phyloP scores from a whole-genome alignment of 2,113 vertebrate species.

The Brachyhypopomus gauderio region DNA sequence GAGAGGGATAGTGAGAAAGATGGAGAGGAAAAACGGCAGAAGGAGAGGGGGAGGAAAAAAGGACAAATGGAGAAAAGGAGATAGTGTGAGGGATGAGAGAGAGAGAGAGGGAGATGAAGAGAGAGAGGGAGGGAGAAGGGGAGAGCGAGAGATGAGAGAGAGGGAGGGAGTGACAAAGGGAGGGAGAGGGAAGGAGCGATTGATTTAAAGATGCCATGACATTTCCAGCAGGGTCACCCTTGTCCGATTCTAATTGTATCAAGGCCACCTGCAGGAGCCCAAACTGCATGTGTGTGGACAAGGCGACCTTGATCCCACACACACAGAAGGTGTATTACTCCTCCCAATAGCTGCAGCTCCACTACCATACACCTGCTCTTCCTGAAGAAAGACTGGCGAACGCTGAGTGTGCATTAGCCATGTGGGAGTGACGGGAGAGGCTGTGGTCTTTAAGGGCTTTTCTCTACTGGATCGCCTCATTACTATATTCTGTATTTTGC shows the following conservation, averaged over 20 bases:
- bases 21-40: constrained; percentile 55
- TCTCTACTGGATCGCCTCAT: not conserved
- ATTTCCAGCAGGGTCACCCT: too few relatives aligned
- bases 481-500: not conserved
- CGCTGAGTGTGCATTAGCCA: too few relatives aligned
- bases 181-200: not conserved
- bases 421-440: too few relatives aligned
- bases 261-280: too few relatives aligned
- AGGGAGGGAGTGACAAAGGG: not conserved
- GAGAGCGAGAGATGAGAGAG: not conserved
- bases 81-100: constrained; percentile 32
- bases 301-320: too few relatives aligned
- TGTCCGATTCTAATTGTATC: too few relatives aligned
- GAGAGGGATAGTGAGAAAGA: not conserved
- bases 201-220: too few relatives aligned
- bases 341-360: too few relatives aligned
- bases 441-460: not conserved
- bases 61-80: constrained; percentile 41
- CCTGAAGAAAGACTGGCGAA: too few relatives aligned
- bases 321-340: too few relatives aligned
- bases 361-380: too few relatives aligned
- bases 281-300: too few relatives aligned
- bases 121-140: not conserved
- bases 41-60: constrained; percentile 54
- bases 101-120: not conserved